phyloP scores from a whole-genome alignment of 2,113 vertebrate genomes.

The Apodemus sylvaticus region DNA sequence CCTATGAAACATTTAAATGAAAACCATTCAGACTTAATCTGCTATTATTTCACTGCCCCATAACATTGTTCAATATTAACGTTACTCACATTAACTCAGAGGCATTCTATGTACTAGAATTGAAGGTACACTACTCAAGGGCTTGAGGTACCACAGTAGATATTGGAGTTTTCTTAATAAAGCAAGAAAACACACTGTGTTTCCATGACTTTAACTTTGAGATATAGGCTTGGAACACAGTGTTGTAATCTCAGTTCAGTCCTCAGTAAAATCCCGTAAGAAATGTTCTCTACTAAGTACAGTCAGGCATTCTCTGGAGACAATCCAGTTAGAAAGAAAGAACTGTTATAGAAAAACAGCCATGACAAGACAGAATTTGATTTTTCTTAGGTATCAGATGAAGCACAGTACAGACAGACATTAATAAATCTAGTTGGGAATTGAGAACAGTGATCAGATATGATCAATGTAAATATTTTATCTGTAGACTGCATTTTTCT shows the following conservation, averaged over 20 bases:
- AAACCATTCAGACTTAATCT: neutral
- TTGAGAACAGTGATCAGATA: slow-evolving; percentile 4
- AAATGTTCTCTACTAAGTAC: neutral
- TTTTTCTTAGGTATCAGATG: slow-evolving; percentile 43
- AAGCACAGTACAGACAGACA: neutral
- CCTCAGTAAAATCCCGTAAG: neutral
- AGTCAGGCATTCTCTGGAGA: neutral
- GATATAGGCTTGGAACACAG: neutral
- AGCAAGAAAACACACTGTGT: neutral
- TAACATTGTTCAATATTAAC: neutral
- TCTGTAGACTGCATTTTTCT: neutral
- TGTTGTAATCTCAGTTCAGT: neutral
- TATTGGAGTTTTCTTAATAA: neutral
- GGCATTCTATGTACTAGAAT: neutral
- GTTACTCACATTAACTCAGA: neutral
- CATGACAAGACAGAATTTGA: slow-evolving; percentile 10
- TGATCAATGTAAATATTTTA: neutral
- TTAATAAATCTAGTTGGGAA: slow-evolving; percentile 48
- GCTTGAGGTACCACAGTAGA: neutral
- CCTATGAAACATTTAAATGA: neutral
- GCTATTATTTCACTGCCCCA: neutral
- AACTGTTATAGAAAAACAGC: neutral
- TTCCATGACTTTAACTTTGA: neutral
- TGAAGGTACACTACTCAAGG: neutral
- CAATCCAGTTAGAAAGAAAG: neutral